Conservation (phyloP, 2,113 vertebrate genomes). For the Peromyscus leucopus region DNA sequence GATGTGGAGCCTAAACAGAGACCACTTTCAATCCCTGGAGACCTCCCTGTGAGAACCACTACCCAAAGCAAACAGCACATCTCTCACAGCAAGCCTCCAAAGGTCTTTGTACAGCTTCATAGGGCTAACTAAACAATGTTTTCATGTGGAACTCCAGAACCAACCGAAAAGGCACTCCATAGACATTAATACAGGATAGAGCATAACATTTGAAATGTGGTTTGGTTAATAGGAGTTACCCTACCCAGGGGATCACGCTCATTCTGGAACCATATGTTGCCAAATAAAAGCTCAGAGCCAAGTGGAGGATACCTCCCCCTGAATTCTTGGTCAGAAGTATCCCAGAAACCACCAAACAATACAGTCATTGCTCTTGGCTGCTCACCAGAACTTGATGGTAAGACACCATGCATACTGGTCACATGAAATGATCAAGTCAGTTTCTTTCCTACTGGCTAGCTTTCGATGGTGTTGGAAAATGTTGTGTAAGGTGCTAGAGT, state of each 20-base stretch:
- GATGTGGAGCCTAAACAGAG: not conserved
- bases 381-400: not conserved
- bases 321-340: not conserved
- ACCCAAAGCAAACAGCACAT: not conserved
- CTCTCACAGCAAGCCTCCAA: not conserved
- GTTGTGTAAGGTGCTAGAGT: not conserved
- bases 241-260: not conserved
- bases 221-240: not conserved
- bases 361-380: not conserved
- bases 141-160: not conserved
- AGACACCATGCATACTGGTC: not conserved
- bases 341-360: not conserved
- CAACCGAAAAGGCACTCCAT: slow-evolving; percentile 10
- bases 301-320: not conserved
- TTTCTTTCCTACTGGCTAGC: not conserved
- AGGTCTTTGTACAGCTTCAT: slow-evolving; percentile 17
- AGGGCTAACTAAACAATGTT: not conserved
- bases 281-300: not conserved
- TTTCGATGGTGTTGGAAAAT: not conserved
- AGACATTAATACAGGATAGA: slow-evolving; percentile 15
- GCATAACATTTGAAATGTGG: slow-evolving; percentile 13
- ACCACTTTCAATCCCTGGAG: not conserved
- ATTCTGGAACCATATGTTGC: not conserved
- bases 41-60: not conserved
- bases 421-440: not conserved